phyloP scores from a whole-genome alignment of 2,113 vertebrate genomes.

The Agapornis roseicollis region DNA sequence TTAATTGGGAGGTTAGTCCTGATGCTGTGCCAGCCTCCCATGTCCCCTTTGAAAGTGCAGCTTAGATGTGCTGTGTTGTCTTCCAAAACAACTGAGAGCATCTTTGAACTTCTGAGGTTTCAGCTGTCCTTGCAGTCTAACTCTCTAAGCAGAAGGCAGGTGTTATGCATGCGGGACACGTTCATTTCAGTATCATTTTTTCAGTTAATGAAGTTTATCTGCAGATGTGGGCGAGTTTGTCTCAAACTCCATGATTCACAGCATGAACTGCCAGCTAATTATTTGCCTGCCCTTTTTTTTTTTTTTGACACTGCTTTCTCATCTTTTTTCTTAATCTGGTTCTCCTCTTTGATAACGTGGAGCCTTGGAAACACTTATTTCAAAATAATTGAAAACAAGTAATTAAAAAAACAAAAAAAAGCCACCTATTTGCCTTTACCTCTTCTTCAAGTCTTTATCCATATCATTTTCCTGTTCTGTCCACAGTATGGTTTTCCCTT shows the following conservation, averaged over 20 bases:
- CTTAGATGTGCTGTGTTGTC: not conserved
- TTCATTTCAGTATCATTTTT: not conserved
- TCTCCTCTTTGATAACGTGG: not conserved
- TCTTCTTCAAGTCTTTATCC: not conserved
- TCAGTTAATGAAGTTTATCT: conserved; percentile 35
- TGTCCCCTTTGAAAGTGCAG: not conserved
- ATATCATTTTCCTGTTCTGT: not conserved
- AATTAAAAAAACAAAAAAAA: not conserved
- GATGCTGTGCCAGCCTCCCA: not conserved
- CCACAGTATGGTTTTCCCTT: not conserved
- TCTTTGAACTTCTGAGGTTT: not conserved
- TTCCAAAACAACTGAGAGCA: not conserved
- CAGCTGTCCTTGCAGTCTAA: not conserved
- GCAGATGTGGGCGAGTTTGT: not conserved
- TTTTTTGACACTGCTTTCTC: not conserved
- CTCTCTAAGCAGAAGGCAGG: not conserved
- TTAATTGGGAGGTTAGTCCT: not conserved
- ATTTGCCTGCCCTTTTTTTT: not conserved
- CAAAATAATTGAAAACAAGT: not conserved
- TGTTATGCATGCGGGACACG: not conserved
- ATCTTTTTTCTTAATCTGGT: conserved; percentile 1
- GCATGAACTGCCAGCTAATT: conserved; percentile 1
- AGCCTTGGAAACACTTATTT: not conserved
- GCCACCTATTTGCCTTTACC: not conserved
- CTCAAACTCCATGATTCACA: not conserved